Conservation (phyloP, 35 echinoderm and acorn worm genomes). For the Ophiothrix spiculata region DNA sequence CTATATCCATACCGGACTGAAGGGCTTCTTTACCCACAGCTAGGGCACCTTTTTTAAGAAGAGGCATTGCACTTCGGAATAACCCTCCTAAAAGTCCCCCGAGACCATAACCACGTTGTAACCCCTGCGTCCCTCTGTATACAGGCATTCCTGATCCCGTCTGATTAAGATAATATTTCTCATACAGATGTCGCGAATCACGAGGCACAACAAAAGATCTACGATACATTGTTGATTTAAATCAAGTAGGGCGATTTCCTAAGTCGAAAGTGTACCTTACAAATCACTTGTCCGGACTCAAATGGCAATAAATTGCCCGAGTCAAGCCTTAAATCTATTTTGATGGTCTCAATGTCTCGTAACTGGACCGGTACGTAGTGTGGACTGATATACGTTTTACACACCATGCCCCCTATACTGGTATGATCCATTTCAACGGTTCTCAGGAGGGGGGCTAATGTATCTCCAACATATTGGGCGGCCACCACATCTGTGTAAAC, state of each 20-base stretch:
- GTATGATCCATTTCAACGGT: constrained; percentile 18
- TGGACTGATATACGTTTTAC: constrained; percentile 26
- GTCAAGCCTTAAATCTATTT: constrained; percentile 75
- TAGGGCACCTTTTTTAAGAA: constrained; percentile 27
- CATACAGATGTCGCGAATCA: neutral
- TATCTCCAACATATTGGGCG: constrained; percentile 41
- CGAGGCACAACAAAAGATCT: neutral
- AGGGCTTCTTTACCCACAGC: constrained; percentile 35
- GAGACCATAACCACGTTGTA: constrained; percentile 27
- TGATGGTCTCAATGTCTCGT: constrained; percentile 43
- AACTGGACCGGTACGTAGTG: constrained; percentile 53
- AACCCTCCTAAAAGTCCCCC: constrained; percentile 21
- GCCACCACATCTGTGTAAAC: constrained; percentile 51
- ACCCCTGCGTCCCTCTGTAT: neutral
- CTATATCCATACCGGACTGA: constrained; percentile 31
- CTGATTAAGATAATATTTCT: neutral
- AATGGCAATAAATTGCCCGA: constrained; percentile 34
- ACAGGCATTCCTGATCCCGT: neutral
- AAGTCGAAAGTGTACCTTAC: neutral
- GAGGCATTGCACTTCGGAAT: constrained; percentile 29
- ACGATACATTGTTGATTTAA: neutral
- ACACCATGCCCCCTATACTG: constrained; percentile 16
- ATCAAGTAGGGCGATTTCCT: neutral
- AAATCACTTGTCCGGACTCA: constrained; percentile 16
- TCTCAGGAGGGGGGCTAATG: constrained; percentile 42